A percentile compares a stretch with the other conserved stretches of the same genome.
Conservation (phyloP, 2,797 vertebrate species). For the Salarias fasciatus region DNA sequence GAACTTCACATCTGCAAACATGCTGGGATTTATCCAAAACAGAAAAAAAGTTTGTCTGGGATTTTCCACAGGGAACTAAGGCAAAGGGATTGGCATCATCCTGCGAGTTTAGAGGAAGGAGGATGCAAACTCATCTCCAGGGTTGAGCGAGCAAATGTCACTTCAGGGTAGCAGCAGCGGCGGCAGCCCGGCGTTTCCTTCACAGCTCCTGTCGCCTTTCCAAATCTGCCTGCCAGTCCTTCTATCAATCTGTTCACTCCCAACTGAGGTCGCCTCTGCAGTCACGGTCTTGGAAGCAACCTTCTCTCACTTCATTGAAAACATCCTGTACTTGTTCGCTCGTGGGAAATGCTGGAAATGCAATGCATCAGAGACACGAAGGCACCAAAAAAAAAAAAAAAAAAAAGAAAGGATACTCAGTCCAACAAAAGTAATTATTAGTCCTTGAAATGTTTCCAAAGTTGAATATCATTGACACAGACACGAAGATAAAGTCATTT, state of each 20-base stretch:
- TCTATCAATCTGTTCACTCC: slow-evolving; percentile 21
- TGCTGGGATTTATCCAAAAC: slow-evolving; percentile 22
- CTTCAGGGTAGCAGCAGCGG: slow-evolving; percentile 31
- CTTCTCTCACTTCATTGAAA: slow-evolving; percentile 25
- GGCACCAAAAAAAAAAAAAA: neutral
- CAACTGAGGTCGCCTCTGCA: slow-evolving; percentile 37
- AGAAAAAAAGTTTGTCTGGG: slow-evolving; percentile 23
- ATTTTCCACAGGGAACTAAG: slow-evolving; percentile 30
- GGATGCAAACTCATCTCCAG: slow-evolving; percentile 21
- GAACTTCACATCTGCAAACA: slow-evolving; percentile 16
- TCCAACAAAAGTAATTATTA: neutral
- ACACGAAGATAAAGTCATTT: neutral
- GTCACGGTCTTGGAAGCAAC: slow-evolving; percentile 16
- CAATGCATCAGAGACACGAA: slow-evolving; percentile 1
- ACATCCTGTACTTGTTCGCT: slow-evolving; percentile 27
- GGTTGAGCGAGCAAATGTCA: slow-evolving; percentile 45
- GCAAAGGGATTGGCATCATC: slow-evolving; percentile 25
- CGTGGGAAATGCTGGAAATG: slow-evolving; percentile 13
- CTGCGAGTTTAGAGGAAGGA: slow-evolving; percentile 31
- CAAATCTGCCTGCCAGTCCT: slow-evolving; percentile 35
- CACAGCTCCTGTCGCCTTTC: slow-evolving; percentile 24
- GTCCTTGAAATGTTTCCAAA: neutral
- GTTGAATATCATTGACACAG: neutral
- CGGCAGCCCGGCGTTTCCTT: slow-evolving; percentile 27
- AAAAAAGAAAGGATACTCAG: neutral